phyloP scores from a whole-genome alignment of 2,888 invertebrate genomes.

The Omphaloscelis lunosa region DNA sequence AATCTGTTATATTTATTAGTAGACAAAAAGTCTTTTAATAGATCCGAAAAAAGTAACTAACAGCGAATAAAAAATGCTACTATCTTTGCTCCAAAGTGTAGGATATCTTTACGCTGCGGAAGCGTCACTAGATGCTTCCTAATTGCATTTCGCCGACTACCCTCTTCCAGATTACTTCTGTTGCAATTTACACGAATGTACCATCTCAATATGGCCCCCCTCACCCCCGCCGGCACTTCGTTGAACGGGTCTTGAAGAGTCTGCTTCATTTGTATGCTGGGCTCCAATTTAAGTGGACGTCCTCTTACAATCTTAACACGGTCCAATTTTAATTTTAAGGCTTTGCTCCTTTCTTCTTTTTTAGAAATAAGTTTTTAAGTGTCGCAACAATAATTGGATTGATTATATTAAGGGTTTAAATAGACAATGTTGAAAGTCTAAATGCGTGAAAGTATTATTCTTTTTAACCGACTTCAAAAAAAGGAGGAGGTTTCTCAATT shows the following conservation, averaged over 20 bases:
- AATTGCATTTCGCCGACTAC: slow-evolving; percentile 77
- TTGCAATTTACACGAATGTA: slow-evolving; percentile 74
- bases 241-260: slow-evolving; percentile 40
- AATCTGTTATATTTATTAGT: background rate
- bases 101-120: slow-evolving; percentile 66
- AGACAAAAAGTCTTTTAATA: background rate
- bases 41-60: background rate
- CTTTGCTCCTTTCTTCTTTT: slow-evolving; percentile 61
- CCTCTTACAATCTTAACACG: slow-evolving; percentile 65
- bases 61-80: background rate
- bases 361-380: slow-evolving; percentile 56
- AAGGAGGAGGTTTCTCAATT: too few relatives aligned
- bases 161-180: slow-evolving; percentile 75
- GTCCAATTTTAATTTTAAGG: slow-evolving; percentile 68
- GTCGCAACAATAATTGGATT: slow-evolving; percentile 60
- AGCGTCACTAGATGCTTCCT: slow-evolving; percentile 74
- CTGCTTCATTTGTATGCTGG: slow-evolving; percentile 60
- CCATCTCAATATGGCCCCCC: slow-evolving; percentile 69
- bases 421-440: background rate
- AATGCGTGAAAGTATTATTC: background rate
- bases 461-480: too few relatives aligned
- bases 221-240: slow-evolving; percentile 43
- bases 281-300: slow-evolving; percentile 63
- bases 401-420: slow-evolving; percentile 45
- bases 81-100: slow-evolving; percentile 58